Evolutionary conservation across 2,113 vertebrate species (phyloP).

Genomic region (Microtus pennsylvanicus): DNA sequence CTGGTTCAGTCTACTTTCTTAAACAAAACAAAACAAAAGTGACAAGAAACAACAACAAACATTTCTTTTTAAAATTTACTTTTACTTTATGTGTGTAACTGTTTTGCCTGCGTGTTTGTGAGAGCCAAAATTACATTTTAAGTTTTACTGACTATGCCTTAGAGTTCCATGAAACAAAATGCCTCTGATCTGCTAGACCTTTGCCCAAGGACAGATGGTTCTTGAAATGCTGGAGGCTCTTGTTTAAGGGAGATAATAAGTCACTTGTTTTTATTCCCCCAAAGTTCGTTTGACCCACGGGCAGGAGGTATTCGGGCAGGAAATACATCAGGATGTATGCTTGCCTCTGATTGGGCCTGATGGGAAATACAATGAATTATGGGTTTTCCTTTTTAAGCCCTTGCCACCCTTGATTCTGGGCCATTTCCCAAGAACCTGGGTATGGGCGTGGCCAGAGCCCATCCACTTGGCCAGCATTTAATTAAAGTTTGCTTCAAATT

Average conservation of each 20-base stretch:
- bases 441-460: background rate
- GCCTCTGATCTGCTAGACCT: background rate
- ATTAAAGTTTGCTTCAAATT: background rate
- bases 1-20: background rate
- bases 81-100: background rate
- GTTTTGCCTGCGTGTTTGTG: background rate
- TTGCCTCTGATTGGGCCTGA: background rate
- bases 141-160: background rate
- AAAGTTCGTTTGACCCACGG: background rate
- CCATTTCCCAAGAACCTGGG: background rate
- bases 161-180: background rate
- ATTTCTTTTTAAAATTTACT: background rate
- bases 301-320: background rate
- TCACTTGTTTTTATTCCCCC: background rate
- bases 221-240: background rate
- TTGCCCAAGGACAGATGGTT: background rate
- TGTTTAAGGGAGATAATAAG: background rate
- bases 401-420: background rate
- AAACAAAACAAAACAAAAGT: background rate
- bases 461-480: background rate
- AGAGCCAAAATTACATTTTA: background rate
- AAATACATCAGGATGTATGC: background rate
- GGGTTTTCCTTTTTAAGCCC: background rate
- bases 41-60: background rate
- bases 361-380: background rate